A percentile compares a stretch with the other conserved stretches of the same genome.
These are phyloP conservation scores for Hypolimnas misippus DNA, from an alignment of 2,888 invertebrate genomes.

Conservation along the genomic window DNA sequence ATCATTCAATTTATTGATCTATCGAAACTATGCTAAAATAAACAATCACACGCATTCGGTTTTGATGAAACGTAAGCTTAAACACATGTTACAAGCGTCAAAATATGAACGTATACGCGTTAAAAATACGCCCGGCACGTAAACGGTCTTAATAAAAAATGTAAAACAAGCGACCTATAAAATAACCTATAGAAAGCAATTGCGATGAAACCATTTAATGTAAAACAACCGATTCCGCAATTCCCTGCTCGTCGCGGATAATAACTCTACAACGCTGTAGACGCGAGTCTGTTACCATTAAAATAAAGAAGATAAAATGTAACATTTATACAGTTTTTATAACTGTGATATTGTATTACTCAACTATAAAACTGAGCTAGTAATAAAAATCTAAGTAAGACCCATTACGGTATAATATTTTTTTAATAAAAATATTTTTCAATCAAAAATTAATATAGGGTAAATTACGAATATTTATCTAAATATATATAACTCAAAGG, in stretches of 20 bases:
- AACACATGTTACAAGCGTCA: too few species aligned
- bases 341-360: background rate
- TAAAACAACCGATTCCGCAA: background rate
- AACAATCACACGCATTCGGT: too few species aligned
- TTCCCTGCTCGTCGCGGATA: conserved; percentile 5
- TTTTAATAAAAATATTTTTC: too few species aligned
- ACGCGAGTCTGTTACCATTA: background rate
- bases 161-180: background rate
- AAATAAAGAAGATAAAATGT: background rate
- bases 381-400: too few species aligned
- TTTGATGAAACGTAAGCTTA: too few species aligned
- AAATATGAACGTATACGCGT: too few species aligned
- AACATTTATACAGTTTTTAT: background rate
- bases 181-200: background rate
- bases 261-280: conserved; percentile 4
- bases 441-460: too few species aligned
- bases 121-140: background rate
- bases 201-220: background rate
- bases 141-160: background rate
- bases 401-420: too few species aligned
- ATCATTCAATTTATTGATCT: too few species aligned
- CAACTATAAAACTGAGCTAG: background rate
- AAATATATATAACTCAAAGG: too few species aligned
- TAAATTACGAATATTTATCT: too few species aligned
- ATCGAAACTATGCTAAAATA: too few species aligned